Base-by-base conservation (phyloP, 1,140 invertebrate species). In the Drosophila neocordata region DNA sequence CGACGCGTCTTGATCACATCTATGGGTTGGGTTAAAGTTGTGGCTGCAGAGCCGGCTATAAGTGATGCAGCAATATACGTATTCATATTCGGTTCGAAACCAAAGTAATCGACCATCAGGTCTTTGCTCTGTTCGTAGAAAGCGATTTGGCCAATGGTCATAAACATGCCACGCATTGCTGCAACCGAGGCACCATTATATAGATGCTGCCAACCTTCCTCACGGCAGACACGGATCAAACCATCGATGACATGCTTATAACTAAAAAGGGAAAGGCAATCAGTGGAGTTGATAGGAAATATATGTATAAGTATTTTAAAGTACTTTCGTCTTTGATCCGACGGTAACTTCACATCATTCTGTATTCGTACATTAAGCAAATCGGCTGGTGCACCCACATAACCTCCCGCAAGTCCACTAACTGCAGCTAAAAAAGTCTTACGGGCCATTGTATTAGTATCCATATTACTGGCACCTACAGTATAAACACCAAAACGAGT, bases 181-280 rank as follows among this genome's bases (percentile, higher is more conserved):
- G 98, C 98, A 92, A 97, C 98, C 0, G 95, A 94, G 9, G 97
- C 97, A 2, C 98, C 98, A 69, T 95, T 95, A 92, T 98, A 99
- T 27, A 99, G 92, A 55, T 94, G 93, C 9, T 78, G 74, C 35
- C 96, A 90, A 0, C 99, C 99, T 93, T 99, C 98, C 89, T 97
- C 94, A 24, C 92, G 92, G 13, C 93, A 94, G 1, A 99, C 97
- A 59, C 95, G 93, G 53, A 95, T 93, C 12, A 99, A 74, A 1
- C 99, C 99, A 93, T 99, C 98, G 20, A 99, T 82, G 7, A 97
- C 98, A 93, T 99, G 96, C 87, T 98, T 99, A 91, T 99, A 99
- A 92, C 98, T 87, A 38, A 27, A 99, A 92, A 93, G 93, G 99
- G 99, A 31, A 63, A 99, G 95, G 92, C 99, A 94, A 93, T 99